Conservation (phyloP, 2,797 vertebrate species). For the Ciconia nigra region DNA sequence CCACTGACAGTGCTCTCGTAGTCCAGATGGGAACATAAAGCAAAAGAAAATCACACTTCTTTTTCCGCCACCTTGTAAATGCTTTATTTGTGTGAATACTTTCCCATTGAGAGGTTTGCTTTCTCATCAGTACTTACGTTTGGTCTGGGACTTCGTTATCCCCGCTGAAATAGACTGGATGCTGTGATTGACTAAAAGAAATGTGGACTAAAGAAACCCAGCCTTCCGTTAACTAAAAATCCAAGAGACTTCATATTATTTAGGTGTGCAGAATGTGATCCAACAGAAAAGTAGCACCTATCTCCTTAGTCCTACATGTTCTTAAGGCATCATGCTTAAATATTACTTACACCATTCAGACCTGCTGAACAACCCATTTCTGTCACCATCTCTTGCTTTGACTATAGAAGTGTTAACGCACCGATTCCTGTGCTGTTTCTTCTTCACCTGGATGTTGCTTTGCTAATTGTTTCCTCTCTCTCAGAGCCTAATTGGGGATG, state of each 20-base stretch:
- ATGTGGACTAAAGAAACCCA: neutral
- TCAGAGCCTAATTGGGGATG: constrained; percentile 91
- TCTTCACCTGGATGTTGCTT: neutral
- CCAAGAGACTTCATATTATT: neutral
- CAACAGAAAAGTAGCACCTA: neutral
- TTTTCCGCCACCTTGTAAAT: neutral
- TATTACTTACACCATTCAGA: neutral
- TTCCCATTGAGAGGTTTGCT: neutral
- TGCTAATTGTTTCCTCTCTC: neutral
- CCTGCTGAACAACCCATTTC: neutral
- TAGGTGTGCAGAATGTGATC: neutral
- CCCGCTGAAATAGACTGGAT: neutral
- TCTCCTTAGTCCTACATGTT: neutral
- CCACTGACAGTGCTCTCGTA: neutral
- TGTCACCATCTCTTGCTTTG: neutral
- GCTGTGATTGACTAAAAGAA: neutral
- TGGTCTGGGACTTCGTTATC: neutral
- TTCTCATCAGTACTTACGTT: neutral
- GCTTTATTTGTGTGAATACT: neutral
- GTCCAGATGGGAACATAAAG: neutral
- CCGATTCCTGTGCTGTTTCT: neutral
- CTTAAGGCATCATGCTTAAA: neutral
- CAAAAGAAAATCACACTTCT: neutral
- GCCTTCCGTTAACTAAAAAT: neutral
- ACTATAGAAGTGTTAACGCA: neutral